Evolutionary conservation across 2,797 vertebrate species (phyloP).

Genomic region (Telmatherina bonti): DNA sequence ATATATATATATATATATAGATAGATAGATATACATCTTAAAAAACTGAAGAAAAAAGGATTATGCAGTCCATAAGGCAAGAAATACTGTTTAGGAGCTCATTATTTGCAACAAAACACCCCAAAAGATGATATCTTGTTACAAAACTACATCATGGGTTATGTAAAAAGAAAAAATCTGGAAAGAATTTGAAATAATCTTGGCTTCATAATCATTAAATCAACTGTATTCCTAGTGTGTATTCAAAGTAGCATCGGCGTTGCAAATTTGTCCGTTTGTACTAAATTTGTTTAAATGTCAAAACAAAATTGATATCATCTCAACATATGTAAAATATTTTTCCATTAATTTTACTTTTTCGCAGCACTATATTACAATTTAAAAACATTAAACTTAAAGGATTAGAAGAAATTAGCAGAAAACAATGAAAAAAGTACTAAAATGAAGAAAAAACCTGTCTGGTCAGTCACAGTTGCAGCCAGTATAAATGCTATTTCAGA

Average conservation of each 20-base stretch:
- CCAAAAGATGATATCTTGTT: background rate
- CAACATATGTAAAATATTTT: background rate
- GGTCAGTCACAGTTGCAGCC: background rate
- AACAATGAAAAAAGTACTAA: background rate
- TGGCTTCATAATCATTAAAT: background rate
- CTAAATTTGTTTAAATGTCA: constrained; percentile 18
- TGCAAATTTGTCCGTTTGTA: background rate
- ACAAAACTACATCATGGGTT: background rate
- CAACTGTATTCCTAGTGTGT: background rate
- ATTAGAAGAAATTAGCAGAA: background rate
- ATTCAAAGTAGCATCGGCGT: constrained; percentile 7
- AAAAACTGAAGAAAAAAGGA: background rate
- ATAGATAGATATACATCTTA: background rate
- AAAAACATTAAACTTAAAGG: background rate
- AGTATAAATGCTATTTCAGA: background rate
- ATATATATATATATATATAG: too few relatives aligned
- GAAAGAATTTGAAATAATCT: background rate
- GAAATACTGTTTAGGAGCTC: background rate
- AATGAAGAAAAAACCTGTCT: background rate
- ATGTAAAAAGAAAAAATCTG: background rate
- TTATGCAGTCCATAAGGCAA: background rate
- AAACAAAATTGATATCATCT: background rate
- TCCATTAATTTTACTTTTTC: background rate
- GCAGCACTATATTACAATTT: background rate
- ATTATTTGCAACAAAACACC: background rate